phyloP scores from a whole-genome alignment of 2,888 invertebrate species.

The Eupithecia dodoneata region DNA sequence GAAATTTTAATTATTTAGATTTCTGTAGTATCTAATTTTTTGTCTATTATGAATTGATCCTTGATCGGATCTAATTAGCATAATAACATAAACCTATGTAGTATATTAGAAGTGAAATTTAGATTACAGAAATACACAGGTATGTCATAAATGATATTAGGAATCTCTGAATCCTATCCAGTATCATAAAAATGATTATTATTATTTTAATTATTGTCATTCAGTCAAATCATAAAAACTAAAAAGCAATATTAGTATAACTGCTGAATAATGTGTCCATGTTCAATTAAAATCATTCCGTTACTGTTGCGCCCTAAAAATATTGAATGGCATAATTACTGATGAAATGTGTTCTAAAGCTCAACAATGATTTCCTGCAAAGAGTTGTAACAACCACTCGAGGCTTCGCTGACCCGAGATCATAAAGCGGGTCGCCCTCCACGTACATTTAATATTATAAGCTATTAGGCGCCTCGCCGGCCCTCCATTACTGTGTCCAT shows the following conservation, averaged over 20 bases:
- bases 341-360: background rate
- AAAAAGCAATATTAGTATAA: background rate
- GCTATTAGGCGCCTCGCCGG: constrained; percentile 80
- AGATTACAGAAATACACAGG: background rate
- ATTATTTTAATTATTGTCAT: too few species aligned
- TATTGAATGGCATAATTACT: constrained; percentile 1
- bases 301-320: background rate
- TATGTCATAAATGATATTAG: background rate
- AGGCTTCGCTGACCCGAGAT: constrained; percentile 49
- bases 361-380: constrained; percentile 18
- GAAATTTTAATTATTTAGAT: too few species aligned
- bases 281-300: background rate
- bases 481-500: constrained; percentile 81
- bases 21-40: background rate
- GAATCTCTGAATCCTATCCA: background rate
- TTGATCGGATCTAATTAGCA: background rate
- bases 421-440: constrained; percentile 56
- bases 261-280: background rate
- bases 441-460: constrained; percentile 82
- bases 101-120: too few species aligned
- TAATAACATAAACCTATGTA: background rate
- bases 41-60: background rate
- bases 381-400: constrained; percentile 37
- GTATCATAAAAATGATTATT: too few species aligned
- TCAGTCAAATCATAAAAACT: too few species aligned